Conservation (phyloP, 30 jellyfish, hydroid and myxozoan species). For the Aurelia coerulea region DNA sequence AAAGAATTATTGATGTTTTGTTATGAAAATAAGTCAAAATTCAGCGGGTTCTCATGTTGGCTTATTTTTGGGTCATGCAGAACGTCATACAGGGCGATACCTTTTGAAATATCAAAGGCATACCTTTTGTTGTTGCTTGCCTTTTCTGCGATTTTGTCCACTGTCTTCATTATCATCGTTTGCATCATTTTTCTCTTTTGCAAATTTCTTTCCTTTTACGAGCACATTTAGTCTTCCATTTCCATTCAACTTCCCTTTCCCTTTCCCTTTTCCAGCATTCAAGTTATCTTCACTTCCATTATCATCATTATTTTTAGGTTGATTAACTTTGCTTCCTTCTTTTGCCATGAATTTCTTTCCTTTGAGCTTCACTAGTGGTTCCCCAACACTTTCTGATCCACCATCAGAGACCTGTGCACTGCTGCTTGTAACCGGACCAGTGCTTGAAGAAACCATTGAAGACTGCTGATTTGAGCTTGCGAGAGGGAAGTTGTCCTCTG, state of each 20-base stretch:
- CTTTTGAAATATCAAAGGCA: neutral
- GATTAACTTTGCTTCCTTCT: constrained; percentile 25
- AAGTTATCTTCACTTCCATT: neutral
- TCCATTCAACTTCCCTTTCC: neutral
- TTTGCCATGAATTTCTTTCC: constrained; percentile 16
- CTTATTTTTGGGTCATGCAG: too few relatives aligned
- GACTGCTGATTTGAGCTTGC: too few relatives aligned
- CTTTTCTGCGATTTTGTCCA: neutral
- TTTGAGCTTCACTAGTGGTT: neutral
- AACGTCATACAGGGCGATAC: too few relatives aligned
- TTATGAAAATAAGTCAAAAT: too few relatives aligned
- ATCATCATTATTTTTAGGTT: constrained; percentile 9
- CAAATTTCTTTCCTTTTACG: constrained; percentile 37
- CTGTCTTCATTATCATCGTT: neutral
- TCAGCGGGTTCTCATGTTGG: too few relatives aligned
- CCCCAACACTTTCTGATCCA: constrained; percentile 17
- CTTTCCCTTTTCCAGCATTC: constrained; percentile 6
- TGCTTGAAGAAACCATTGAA: too few relatives aligned
- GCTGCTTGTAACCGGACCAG: constrained; percentile 2
- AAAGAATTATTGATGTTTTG: too few relatives aligned
- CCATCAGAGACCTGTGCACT: constrained; percentile 4
- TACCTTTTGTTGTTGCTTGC: neutral
- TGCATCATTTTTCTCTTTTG: neutral
- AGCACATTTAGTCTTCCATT: constrained; percentile 7
- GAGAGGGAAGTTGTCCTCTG: constrained; percentile 33